Evolutionary conservation across 2,113 vertebrate species (phyloP).

Genomic region (Pitta sordida): DNA sequence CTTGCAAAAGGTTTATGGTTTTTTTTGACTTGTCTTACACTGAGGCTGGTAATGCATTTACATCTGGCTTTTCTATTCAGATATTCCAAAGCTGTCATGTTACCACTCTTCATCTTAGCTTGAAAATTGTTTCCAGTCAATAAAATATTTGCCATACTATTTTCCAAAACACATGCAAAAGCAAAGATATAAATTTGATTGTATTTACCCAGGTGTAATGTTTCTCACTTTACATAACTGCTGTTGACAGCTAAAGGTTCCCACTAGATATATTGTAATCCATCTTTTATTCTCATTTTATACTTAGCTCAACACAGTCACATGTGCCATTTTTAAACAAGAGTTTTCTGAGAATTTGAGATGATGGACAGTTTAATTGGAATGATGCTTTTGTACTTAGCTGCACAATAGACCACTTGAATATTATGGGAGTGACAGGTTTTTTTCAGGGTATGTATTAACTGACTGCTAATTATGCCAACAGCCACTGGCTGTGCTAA

Average conservation of each 20-base stretch:
- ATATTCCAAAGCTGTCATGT: not conserved
- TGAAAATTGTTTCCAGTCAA: not conserved
- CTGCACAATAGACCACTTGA: not conserved
- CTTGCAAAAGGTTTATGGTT: not conserved
- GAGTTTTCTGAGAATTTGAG: not conserved
- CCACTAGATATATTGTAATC: not conserved
- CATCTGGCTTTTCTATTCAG: not conserved
- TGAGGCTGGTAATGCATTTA: not conserved
- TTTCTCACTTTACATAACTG: not conserved
- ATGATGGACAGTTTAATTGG: not conserved
- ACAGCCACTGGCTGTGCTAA: not conserved
- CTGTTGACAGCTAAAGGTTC: not conserved
- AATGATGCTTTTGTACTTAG: not conserved
- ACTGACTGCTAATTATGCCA: not conserved
- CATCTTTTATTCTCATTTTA: not conserved
- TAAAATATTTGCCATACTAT: not conserved
- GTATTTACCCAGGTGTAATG: not conserved
- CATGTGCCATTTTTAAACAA: not conserved
- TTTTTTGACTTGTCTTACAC: not conserved
- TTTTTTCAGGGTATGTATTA: not conserved
- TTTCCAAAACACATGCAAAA: not conserved
- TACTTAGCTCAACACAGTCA: not conserved
- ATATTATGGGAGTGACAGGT: not conserved
- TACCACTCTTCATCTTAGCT: not conserved
- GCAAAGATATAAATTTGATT: not conserved